These are phyloP conservation scores for Stylophora pistillata DNA, from an alignment of 64 coral and sea anemone species.

Conservation along the genomic window DNA sequence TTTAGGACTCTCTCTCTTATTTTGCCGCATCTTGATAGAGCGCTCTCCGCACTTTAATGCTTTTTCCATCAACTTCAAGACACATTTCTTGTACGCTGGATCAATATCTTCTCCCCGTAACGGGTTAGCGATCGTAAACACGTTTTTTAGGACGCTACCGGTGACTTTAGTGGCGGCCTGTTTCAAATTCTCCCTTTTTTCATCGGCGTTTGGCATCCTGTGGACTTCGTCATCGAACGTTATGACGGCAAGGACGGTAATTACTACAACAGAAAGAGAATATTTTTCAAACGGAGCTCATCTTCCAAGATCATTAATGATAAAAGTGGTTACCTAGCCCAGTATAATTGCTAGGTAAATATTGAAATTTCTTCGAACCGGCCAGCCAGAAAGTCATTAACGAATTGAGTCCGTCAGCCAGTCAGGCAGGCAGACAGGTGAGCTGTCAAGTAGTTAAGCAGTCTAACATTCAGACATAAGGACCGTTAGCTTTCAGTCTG, in stretches of 20 bases:
- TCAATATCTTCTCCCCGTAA: conserved; percentile 19
- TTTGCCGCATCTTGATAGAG: conserved; percentile 60
- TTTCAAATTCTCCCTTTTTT: conserved; percentile 19
- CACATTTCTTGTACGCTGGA: conserved; percentile 26
- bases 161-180: conserved; percentile 25
- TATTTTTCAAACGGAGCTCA: too few relatives aligned
- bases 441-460: too few relatives aligned
- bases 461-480: too few relatives aligned
- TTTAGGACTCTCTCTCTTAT: neutral
- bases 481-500: too few relatives aligned
- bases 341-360: too few relatives aligned
- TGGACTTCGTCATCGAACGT: conserved; percentile 50
- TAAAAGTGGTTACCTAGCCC: too few relatives aligned
- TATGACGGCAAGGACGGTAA: conserved; percentile 35
- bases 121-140: conserved; percentile 57
- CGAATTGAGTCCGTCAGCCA: too few relatives aligned
- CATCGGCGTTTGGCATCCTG: neutral
- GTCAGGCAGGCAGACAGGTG: too few relatives aligned
- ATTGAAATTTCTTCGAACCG: too few relatives aligned
- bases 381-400: too few relatives aligned
- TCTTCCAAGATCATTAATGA: too few relatives aligned
- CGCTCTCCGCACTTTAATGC: conserved; percentile 52
- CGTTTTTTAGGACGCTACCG: conserved; percentile 29
- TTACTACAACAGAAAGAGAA: neutral
- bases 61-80: conserved; percentile 27